These are phyloP conservation scores for Conchocele bisecta DNA, from an alignment of 2,888 invertebrate genomes.

Conservation along the genomic window DNA sequence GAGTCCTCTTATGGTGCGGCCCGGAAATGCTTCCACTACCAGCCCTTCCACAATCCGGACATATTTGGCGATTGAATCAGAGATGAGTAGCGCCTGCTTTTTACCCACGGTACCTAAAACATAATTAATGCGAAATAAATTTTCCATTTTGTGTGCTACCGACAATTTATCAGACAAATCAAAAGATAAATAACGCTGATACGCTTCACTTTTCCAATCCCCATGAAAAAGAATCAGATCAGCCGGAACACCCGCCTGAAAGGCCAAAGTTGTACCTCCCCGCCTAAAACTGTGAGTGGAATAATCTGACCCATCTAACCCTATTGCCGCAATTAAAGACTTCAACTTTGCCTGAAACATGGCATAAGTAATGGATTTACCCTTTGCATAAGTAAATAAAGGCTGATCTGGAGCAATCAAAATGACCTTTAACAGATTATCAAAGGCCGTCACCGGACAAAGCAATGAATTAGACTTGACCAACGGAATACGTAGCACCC, in stretches of 20 bases:
- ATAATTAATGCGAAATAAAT: too few species aligned
- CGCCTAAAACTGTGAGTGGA: conserved; percentile 14
- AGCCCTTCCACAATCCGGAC: too few species aligned
- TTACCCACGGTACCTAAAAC: too few species aligned
- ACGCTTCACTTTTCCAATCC: conserved; percentile 15
- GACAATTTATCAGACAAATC: conserved; percentile 5
- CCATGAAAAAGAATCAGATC: conserved; percentile 21
- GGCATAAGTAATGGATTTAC: neutral
- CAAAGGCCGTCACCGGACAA: conserved; percentile 12
- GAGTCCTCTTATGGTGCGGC: too few species aligned
- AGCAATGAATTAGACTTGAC: neutral
- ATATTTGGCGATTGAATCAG: too few species aligned
- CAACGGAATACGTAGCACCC: conserved; percentile 8
- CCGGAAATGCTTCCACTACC: too few species aligned
- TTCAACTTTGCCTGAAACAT: conserved; percentile 2
- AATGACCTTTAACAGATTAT: neutral
- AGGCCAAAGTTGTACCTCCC: conserved; percentile 9
- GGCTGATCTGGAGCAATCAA: neutral
- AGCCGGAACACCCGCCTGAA: neutral
- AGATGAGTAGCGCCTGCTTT: too few species aligned
- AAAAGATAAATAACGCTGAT: conserved; percentile 11
- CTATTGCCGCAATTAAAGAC: conserved; percentile 4
- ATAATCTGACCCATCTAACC: neutral
- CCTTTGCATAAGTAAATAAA: neutral
- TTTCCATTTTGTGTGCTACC: neutral